These are phyloP conservation scores for Chaetops frenatus DNA, from an alignment of 2,113 vertebrate species.

Conservation along the genomic window DNA sequence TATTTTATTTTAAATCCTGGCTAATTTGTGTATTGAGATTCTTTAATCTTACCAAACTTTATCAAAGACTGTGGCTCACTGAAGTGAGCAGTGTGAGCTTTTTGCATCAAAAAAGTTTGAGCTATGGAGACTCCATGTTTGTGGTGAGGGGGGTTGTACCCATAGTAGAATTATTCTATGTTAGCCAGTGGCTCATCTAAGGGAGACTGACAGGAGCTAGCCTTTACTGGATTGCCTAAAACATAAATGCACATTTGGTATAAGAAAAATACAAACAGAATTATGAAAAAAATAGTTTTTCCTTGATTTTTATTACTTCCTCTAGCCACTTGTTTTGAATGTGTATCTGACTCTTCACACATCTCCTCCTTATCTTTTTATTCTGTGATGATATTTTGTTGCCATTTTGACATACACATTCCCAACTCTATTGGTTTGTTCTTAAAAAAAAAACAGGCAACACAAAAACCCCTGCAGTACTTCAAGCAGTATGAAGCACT, in stretches of 20 bases:
- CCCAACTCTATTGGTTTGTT: background rate
- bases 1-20: background rate
- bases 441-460: background rate
- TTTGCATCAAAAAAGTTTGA: background rate
- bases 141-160: background rate
- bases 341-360: background rate
- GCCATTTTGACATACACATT: background rate
- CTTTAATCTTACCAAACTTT: background rate
- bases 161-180: background rate
- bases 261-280: background rate
- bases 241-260: background rate
- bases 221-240: background rate
- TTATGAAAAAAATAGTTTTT: background rate
- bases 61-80: background rate
- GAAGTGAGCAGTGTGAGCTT: background rate
- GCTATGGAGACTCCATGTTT: background rate
- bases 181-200: background rate
- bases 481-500: background rate
- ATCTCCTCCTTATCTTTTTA: background rate
- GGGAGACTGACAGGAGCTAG: background rate
- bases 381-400: background rate
- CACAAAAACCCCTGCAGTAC: background rate
- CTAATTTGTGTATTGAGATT: background rate
- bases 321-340: background rate
- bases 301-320: background rate